These are phyloP conservation scores for Nipponacmea schrenckii DNA, from an alignment of 2,888 invertebrate genomes.

Conservation along the genomic window DNA sequence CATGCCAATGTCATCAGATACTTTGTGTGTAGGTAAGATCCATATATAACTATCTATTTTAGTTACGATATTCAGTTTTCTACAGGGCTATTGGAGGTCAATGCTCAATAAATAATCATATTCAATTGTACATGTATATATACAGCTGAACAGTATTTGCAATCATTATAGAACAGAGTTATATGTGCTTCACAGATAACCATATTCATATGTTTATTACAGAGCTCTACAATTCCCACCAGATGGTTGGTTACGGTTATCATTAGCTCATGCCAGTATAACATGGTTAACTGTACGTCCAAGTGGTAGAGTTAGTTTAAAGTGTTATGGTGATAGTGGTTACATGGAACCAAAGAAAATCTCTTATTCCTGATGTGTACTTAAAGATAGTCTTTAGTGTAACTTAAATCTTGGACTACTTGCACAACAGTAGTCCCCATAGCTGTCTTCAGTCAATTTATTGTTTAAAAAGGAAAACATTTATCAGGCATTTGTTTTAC, in stretches of 20 bases:
- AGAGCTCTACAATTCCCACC: slow-evolving; percentile 96
- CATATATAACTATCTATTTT: neutral
- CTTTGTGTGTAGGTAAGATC: slow-evolving; percentile 66
- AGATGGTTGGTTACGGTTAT: slow-evolving; percentile 95
- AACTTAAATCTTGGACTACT: too few species aligned
- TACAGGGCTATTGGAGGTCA: too few species aligned
- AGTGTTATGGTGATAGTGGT: slow-evolving; percentile 87
- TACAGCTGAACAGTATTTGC: too few species aligned
- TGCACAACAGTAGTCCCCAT: too few species aligned
- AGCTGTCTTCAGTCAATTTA: too few species aligned
- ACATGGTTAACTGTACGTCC: slow-evolving; percentile 88
- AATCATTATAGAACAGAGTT: too few species aligned
- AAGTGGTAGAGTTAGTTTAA: slow-evolving; percentile 85
- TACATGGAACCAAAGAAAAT: slow-evolving; percentile 81
- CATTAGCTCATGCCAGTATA: slow-evolving; percentile 90
- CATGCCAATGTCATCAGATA: slow-evolving; percentile 98
- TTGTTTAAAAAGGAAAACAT: too few species aligned
- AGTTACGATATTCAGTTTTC: too few species aligned
- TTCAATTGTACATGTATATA: too few species aligned
- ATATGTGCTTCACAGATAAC: too few species aligned
- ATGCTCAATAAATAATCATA: too few species aligned
- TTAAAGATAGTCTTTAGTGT: neutral
- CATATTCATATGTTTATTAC: neutral
- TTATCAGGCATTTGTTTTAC: too few species aligned
- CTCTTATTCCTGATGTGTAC: slow-evolving; percentile 37